Conservation (phyloP, 1,140 invertebrate genomes). For the Hylaeus volcanicus region DNA sequence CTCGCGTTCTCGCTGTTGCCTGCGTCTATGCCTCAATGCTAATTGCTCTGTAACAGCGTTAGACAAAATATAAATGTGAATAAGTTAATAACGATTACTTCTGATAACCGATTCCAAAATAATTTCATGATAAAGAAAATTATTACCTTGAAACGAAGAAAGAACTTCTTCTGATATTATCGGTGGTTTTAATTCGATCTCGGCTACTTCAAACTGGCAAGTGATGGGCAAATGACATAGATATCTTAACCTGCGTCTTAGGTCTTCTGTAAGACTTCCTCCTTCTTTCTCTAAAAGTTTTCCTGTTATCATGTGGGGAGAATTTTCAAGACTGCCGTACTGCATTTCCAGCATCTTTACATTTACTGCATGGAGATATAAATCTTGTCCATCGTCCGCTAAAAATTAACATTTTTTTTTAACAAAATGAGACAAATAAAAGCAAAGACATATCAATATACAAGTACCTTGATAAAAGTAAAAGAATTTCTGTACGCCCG, state of each 20-base stretch:
- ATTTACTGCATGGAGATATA: slow-evolving; percentile 96
- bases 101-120: too few relatives aligned
- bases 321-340: slow-evolving; percentile 90
- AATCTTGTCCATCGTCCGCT: slow-evolving; percentile 94
- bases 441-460: not conserved
- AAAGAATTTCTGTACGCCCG: slow-evolving; percentile 82
- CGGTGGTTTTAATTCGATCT: slow-evolving; percentile 89
- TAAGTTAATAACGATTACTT: too few relatives aligned
- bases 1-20: slow-evolving; percentile 84
- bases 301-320: slow-evolving; percentile 87
- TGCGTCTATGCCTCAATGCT: slow-evolving; percentile 82
- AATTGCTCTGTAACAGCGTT: slow-evolving; percentile 82
- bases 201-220: slow-evolving; percentile 94
- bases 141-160: slow-evolving; percentile 84
- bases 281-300: slow-evolving; percentile 92
- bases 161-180: slow-evolving; percentile 86
- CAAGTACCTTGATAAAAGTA: slow-evolving; percentile 93
- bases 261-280: slow-evolving; percentile 90
- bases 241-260: slow-evolving; percentile 89
- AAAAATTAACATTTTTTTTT: slow-evolving; percentile 61
- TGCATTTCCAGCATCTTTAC: slow-evolving; percentile 92
- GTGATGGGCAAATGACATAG: slow-evolving; percentile 94
- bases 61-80: too few relatives aligned
- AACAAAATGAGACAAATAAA: slow-evolving; percentile 10
- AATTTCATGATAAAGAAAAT: not conserved